Evolutionary conservation across 1,140 invertebrate species (phyloP), one percentile per base, ranked within the genome.

Genomic region (Physella acuta): DNA sequence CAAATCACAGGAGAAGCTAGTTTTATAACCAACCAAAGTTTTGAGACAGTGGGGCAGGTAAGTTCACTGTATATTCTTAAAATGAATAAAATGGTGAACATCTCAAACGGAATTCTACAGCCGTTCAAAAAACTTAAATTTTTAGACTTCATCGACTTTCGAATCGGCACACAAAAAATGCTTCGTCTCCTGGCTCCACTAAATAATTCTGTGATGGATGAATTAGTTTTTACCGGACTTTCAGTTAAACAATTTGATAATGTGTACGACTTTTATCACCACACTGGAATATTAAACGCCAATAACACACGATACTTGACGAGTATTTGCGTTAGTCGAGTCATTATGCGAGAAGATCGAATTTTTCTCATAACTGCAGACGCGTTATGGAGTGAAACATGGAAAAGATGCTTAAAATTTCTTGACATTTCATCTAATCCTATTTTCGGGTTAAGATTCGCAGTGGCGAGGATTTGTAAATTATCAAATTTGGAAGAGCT

Each of bases 231-330:
- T 26, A 61, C 28, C n/a, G 16, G 1, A n/a, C n/a, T 2, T 36
- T 61, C 24, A 61, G 2, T 39, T 4, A 1, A 26, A n/a, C 37
- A n/a, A 14, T 1, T 3, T 37, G 33, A 3, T 28, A 39, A 24
- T 2, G 8, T 36, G 8, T 61, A 28, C 33, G 4, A 39, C 20
- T 61, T 26, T 61, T 26, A n/a, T 61, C 20, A 39, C 24, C 16
- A 44, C 4, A 34, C 33, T n/a, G 56, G 56, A 58, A 58, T 58
- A 33, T 16, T 58, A 33, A 24, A 58, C 36, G 33, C 56, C 20
- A n/a, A 24, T 1, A 39, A 44, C 20, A 37, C 36, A n/a, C 36
- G 39, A 20, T 61, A 61, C 39, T 39, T 61, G 37, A 24, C 24
- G 24, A 4, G 26, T 28, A 61, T 61, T 14, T 61, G 59, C 28